Evolutionary conservation across 2,888 invertebrate genomes (phyloP).

Genomic region (Mayetiola destructor): DNA sequence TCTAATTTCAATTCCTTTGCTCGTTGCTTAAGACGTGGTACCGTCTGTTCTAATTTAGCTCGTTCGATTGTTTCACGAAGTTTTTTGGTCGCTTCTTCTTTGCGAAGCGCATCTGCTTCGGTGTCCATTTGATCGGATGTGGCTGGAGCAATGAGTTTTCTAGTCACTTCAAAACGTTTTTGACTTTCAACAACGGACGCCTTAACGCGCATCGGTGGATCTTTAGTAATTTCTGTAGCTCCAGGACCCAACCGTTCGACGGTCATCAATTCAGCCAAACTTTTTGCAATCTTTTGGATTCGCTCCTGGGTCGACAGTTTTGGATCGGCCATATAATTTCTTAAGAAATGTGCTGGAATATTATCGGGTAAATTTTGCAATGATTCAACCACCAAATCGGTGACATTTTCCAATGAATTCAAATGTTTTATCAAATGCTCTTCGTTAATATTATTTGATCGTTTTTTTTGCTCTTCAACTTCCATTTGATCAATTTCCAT

Average conservation of each 20-base stretch:
- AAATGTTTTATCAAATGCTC: slow-evolving; percentile 46
- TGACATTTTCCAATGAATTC: slow-evolving; percentile 43
- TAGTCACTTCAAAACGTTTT: slow-evolving; percentile 26
- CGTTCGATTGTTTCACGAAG: slow-evolving; percentile 45
- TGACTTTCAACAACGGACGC: slow-evolving; percentile 34
- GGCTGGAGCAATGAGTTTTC: background rate
- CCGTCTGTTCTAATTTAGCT: slow-evolving; percentile 38
- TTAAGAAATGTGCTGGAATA: slow-evolving; percentile 68
- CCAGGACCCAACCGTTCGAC: slow-evolving; percentile 54
- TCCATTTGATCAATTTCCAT: slow-evolving; percentile 40
- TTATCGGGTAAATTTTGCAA: slow-evolving; percentile 58
- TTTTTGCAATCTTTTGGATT: slow-evolving; percentile 33
- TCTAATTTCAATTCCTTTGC: slow-evolving; percentile 66
- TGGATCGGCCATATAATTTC: slow-evolving; percentile 77
- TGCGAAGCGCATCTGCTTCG: slow-evolving; percentile 36
- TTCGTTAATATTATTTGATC: slow-evolving; percentile 40
- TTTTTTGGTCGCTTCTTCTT: slow-evolving; percentile 36
- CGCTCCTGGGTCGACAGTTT: slow-evolving; percentile 50
- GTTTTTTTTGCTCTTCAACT: slow-evolving; percentile 29
- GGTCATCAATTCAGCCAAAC: slow-evolving; percentile 49
- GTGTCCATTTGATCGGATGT: slow-evolving; percentile 29
- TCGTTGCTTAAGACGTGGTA: slow-evolving; percentile 46
- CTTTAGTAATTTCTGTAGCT: slow-evolving; percentile 30
- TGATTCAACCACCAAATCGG: slow-evolving; percentile 44
- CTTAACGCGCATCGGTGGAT: slow-evolving; percentile 25